Evolutionary conservation across 2,113 vertebrate genomes (phyloP).

Genomic region (Pycnonotus jocosus): DNA sequence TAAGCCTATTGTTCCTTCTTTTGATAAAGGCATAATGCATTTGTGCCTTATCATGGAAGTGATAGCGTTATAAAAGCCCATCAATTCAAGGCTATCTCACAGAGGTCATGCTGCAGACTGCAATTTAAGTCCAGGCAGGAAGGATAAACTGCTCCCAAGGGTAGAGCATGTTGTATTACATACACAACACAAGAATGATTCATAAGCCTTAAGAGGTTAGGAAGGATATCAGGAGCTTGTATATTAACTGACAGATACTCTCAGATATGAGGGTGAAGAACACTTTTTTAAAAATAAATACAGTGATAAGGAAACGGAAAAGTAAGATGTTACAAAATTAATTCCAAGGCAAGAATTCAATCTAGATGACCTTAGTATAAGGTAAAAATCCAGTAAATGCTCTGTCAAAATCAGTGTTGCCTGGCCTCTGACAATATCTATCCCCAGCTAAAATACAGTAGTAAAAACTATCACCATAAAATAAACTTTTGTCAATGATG

Average conservation of each 20-base stretch:
- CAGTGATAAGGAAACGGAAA: neutral
- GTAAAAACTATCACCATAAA: neutral
- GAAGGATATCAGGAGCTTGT: neutral
- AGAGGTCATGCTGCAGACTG: neutral
- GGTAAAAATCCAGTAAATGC: neutral
- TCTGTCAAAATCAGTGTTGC: neutral
- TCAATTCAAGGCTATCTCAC: slow-evolving; percentile 1
- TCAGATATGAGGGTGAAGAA: neutral
- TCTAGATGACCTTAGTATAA: neutral
- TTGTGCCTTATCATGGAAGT: slow-evolving; percentile 1
- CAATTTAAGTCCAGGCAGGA: slow-evolving; percentile 22
- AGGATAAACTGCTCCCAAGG: slow-evolving; percentile 33
- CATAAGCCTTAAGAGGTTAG: neutral
- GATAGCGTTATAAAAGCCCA: slow-evolving; percentile 11
- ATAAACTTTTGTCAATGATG: neutral
- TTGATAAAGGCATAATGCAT: neutral
- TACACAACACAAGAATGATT: neutral
- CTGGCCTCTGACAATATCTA: neutral
- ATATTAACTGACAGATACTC: neutral
- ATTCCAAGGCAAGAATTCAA: neutral
- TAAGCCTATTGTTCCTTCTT: neutral
- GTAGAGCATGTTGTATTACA: neutral
- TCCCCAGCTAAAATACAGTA: neutral
- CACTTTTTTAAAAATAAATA: neutral
- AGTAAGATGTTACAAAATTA: neutral